These are phyloP conservation scores for Pangasius mekongensis DNA, from an alignment of 2,797 vertebrate species.

Conservation along the genomic window DNA sequence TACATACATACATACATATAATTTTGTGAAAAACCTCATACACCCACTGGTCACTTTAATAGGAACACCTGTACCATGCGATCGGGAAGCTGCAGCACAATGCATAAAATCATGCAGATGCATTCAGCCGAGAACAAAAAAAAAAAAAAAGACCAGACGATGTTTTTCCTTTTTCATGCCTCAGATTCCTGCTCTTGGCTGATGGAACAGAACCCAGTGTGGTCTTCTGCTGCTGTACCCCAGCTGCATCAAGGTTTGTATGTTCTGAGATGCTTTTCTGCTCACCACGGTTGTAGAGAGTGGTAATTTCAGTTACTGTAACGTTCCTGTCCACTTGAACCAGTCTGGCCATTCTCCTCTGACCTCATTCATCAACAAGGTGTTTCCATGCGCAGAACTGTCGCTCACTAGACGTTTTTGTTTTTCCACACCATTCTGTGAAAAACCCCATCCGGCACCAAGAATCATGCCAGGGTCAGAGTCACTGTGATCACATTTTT, in stretches of 20 bases:
- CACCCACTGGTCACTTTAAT: neutral
- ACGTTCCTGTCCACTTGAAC: too few species aligned
- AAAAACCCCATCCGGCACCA: neutral
- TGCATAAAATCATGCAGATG: neutral
- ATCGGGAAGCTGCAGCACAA: neutral
- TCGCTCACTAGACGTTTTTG: neutral
- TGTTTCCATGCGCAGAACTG: neutral
- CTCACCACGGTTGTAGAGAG: neutral
- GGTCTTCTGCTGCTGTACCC: neutral
- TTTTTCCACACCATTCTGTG: neutral
- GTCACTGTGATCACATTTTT: neutral
- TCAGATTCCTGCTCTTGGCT: neutral
- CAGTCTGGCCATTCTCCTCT: neutral
- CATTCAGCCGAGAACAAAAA: neutral
- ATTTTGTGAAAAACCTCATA: constrained; percentile 7
- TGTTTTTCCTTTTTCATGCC: neutral
- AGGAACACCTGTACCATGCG: neutral
- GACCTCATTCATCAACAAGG: neutral
- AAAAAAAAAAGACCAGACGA: constrained; percentile 60
- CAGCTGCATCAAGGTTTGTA: neutral
- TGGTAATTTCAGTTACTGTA: neutral
- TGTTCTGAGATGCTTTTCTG: neutral
- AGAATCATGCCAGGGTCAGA: neutral
- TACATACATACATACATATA: constrained; percentile 64
- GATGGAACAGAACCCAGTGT: neutral